Evolutionary conservation across 2,888 invertebrate genomes (phyloP), one percentile per base, ranked within the genome.

Genomic region (Pecten maximus): DNA sequence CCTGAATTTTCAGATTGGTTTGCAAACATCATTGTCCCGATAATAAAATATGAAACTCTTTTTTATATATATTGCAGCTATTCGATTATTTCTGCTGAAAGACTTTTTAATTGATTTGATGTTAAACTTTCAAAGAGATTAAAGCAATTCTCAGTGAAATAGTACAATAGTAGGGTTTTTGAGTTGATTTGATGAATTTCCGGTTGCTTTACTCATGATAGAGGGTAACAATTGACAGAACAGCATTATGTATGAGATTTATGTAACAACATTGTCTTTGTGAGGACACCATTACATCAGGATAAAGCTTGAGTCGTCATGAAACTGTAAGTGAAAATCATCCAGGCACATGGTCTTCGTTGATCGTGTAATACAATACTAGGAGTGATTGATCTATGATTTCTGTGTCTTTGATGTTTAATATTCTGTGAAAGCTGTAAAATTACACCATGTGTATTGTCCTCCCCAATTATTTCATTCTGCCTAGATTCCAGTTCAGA

Each of bases 391-490:
- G 74, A 74, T 74, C 74, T 74, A 74, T 28, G 74, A 74, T 74
- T 74, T 28, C 23, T 74, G 35, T 35, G 74, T 74, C 74, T 74
- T 74, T 74, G 74, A 74, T 74, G 74, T 74, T 74, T 12, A 74
- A 74, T 10, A 35, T 74, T 74, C 28, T 28, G 35, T 2, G 23
- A 74, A 35, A 2, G 28, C 74, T 28, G 28, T 74, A 74, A 74
- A 74, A 74, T 74, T 28, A 74, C 74, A 35, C 74, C 74, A 28
- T 74, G 74, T 74, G 74, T 74, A 74, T 74, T 74, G 35, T 74
- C 35, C 74, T 74, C 74, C 35, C 74, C 74, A 74, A 74, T 74
- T 74, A 74, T 74, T 35, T 28, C 74, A 74, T 74, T 74, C 74
- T 74, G 35, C 74, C 35, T 19, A 74, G 74, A 35, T 35, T 74